These are phyloP conservation scores for Tortrix viridana DNA, from an alignment of 2,888 invertebrate species.

Conservation along the genomic window DNA sequence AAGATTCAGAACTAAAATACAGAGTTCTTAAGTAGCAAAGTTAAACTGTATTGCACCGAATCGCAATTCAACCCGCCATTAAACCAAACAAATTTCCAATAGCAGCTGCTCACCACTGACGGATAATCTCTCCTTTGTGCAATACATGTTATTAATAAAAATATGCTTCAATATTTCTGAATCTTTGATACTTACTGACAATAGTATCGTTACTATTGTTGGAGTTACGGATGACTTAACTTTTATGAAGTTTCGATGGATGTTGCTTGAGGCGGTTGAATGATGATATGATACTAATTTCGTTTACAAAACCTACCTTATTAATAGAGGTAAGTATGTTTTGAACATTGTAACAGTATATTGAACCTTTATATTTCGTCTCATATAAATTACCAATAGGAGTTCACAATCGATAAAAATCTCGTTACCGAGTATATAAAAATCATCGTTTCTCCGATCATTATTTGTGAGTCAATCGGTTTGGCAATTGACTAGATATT, in stretches of 20 bases:
- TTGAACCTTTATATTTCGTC: slow-evolving; percentile 16
- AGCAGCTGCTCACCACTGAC: slow-evolving; percentile 76
- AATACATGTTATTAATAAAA: slow-evolving; percentile 78
- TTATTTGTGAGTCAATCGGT: no score
- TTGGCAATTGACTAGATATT: no score
- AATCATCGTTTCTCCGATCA: no score
- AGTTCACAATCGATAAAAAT: no score
- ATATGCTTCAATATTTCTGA: slow-evolving; percentile 76
- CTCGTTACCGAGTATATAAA: no score
- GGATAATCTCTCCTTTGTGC: slow-evolving; percentile 81
- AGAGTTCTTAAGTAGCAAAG: no score
- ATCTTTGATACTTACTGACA: slow-evolving; percentile 74
- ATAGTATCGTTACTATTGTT: slow-evolving; percentile 70
- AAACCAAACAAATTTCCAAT: slow-evolving; percentile 37
- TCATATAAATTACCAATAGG: no score
- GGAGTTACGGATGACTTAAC: slow-evolving; percentile 73
- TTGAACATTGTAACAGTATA: slow-evolving; percentile 28
- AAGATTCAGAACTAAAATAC: no score
- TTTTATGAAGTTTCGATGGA: slow-evolving; percentile 57
- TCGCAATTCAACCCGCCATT: slow-evolving; percentile 18
- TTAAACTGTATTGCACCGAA: slow-evolving; percentile 6
- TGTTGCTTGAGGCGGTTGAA: slow-evolving; percentile 34
- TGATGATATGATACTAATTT: slow-evolving; percentile 32
- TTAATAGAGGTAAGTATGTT: slow-evolving; percentile 14
- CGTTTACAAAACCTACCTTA: slow-evolving; percentile 12